phyloP scores from a whole-genome alignment of 2,113 vertebrate genomes.

The Sorex araneus region DNA sequence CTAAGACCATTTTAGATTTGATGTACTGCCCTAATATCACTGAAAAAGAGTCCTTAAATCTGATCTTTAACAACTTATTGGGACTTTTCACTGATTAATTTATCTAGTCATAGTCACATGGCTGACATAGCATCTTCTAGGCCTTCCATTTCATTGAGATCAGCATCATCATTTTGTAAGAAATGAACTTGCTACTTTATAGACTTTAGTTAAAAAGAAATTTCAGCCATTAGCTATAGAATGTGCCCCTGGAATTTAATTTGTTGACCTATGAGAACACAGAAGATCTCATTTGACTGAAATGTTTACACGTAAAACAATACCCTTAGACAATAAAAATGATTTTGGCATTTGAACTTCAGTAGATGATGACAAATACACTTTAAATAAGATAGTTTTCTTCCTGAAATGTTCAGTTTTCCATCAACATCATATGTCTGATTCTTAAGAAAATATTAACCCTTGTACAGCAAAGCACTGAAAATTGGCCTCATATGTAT shows the following conservation, averaged over 20 bases:
- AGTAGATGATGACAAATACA: conserved; percentile 41
- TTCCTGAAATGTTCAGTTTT: conserved; percentile 55
- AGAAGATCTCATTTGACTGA: conserved; percentile 82
- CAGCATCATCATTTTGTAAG: conserved; percentile 84
- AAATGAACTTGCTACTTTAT: conserved; percentile 77
- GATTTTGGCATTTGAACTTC: conserved; percentile 80
- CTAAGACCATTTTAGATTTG: conserved; percentile 87
- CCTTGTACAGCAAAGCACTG: background rate
- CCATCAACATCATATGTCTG: conserved; percentile 12
- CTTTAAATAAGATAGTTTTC: conserved; percentile 53
- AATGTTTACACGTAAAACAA: conserved; percentile 83
- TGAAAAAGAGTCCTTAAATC: conserved; percentile 90
- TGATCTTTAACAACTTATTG: conserved; percentile 87
- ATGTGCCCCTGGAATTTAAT: conserved; percentile 82
- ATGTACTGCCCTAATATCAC: conserved; percentile 85
- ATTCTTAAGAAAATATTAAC: conserved; percentile 62
- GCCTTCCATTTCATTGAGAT: conserved; percentile 85
- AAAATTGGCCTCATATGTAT: background rate
- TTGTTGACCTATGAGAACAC: conserved; percentile 77
- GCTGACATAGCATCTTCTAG: conserved; percentile 89
- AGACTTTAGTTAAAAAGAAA: conserved; percentile 84
- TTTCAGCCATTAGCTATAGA: conserved; percentile 80
- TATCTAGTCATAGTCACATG: conserved; percentile 84
- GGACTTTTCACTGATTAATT: conserved; percentile 88
- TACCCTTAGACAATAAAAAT: conserved; percentile 76